A percentile compares a stretch with the other conserved stretches of the same genome.
phyloP scores from a whole-genome alignment of 2,888 invertebrate species.

The Eupithecia vulgata region DNA sequence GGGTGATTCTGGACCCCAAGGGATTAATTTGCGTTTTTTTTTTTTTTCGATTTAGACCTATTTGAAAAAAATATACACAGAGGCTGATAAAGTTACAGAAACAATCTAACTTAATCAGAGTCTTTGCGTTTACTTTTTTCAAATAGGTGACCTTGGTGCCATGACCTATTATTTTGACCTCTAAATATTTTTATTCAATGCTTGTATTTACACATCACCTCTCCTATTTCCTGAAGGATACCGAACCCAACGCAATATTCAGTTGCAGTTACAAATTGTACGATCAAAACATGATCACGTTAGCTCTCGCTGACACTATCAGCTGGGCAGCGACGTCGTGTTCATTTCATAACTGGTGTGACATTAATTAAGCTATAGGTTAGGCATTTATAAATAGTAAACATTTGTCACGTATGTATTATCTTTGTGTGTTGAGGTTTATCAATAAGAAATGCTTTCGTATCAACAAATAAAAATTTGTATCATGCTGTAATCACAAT shows the following conservation, averaged over 20 bases:
- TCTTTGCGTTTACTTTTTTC: too few species aligned
- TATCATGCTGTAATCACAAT: constrained; percentile 7
- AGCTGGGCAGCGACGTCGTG: constrained; percentile 34
- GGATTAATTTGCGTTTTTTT: too few species aligned
- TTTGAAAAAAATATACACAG: too few species aligned
- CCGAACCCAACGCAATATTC: neutral
- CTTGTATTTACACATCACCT: neutral
- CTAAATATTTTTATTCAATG: neutral
- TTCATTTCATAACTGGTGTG: constrained; percentile 38
- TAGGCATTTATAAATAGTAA: constrained; percentile 26
- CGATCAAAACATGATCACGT: constrained; percentile 38
- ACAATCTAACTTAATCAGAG: too few species aligned
- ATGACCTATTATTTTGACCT: too few species aligned
- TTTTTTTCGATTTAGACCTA: too few species aligned
- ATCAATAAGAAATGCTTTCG: constrained; percentile 7
- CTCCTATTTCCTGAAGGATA: constrained; percentile 2
- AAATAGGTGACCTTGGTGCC: too few species aligned
- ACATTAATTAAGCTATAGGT: constrained; percentile 26
- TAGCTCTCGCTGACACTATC: constrained; percentile 37
- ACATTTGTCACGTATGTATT: constrained; percentile 8
- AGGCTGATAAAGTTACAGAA: too few species aligned
- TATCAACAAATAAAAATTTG: neutral
- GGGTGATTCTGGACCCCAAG: too few species aligned
- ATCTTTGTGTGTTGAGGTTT: constrained; percentile 17
- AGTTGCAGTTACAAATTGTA: constrained; percentile 18